Percentiles rank a stretch among this genome's conserved stretches.
Conservation (phyloP, 2,888 invertebrate species). For the Ophioninae sp. region DNA sequence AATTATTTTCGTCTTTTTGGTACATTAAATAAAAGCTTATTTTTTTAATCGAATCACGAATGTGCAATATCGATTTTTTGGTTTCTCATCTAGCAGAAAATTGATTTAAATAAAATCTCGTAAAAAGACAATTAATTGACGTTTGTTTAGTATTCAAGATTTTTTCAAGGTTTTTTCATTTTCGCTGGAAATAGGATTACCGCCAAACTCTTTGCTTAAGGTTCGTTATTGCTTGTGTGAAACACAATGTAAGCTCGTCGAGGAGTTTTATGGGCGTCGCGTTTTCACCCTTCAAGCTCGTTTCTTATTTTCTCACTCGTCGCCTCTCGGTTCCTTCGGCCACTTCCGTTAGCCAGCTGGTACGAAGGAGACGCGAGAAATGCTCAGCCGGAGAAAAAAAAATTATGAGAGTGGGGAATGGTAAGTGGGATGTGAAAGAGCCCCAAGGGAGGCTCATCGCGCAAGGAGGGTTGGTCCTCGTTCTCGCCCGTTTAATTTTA, state of each 20-base stretch:
- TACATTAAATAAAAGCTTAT: too few relatives aligned
- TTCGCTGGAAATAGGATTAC: constrained; percentile 30
- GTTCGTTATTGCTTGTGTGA: not conserved
- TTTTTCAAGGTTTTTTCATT: constrained; percentile 66
- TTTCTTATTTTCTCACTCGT: constrained; percentile 71
- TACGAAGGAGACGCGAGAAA: constrained; percentile 44
- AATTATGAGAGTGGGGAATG: too few relatives aligned
- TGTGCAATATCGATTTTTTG: too few relatives aligned
- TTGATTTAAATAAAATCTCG: too few relatives aligned
- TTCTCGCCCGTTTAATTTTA: constrained; percentile 72
- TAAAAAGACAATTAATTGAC: too few relatives aligned
- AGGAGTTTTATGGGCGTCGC: constrained; percentile 51
- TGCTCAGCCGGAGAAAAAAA: constrained; percentile 28
- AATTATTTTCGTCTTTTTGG: too few relatives aligned
- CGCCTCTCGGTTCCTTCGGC: constrained; percentile 68
- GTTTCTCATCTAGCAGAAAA: too few relatives aligned
- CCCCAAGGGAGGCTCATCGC: constrained; percentile 51
- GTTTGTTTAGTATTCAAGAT: too few relatives aligned
- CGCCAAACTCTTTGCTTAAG: constrained; percentile 15
- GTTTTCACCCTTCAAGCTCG: constrained; percentile 59
- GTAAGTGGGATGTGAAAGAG: not conserved
- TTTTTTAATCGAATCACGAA: too few relatives aligned
- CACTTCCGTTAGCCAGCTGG: constrained; percentile 79
- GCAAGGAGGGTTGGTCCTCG: constrained; percentile 47
- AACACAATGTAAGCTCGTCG: constrained; percentile 28